Conservation (phyloP, 2,888 invertebrate genomes). For the Linnaemya vulpina region DNA sequence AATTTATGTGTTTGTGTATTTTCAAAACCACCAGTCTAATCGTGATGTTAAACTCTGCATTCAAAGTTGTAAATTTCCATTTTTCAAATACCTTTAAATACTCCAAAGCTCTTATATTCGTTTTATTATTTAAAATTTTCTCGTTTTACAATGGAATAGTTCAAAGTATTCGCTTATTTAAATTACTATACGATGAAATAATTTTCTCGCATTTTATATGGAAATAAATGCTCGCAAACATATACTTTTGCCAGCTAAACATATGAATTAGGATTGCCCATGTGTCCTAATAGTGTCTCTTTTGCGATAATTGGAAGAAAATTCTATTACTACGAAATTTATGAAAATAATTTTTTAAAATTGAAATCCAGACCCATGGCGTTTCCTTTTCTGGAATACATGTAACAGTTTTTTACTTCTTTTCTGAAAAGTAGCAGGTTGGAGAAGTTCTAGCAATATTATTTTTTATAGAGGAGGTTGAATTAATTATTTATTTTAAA, state of each 20-base stretch:
- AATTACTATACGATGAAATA: constrained; percentile 63
- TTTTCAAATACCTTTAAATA: constrained; percentile 67
- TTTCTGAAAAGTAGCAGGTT: too few species aligned
- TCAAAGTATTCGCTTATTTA: constrained; percentile 65
- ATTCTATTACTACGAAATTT: background rate
- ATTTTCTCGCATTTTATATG: constrained; percentile 59
- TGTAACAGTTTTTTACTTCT: too few species aligned
- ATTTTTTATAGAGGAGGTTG: too few species aligned
- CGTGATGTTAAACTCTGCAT: constrained; percentile 60
- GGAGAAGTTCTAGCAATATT: too few species aligned
- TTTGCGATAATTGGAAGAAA: background rate
- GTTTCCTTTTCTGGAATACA: too few species aligned
- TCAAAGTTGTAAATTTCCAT: constrained; percentile 66
- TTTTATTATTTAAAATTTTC: constrained; percentile 43
- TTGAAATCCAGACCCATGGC: too few species aligned
- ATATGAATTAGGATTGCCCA: background rate
- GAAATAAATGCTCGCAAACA: constrained; percentile 34
- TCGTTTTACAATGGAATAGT: constrained; percentile 49
- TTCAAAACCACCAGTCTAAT: constrained; percentile 52
- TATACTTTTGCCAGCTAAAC: background rate
- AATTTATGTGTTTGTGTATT: constrained; percentile 2
- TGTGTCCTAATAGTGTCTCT: background rate
- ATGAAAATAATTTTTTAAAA: too few species aligned
- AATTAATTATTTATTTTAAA: too few species aligned
- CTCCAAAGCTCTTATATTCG: constrained; percentile 53